Evolutionary conservation across 2,797 vertebrate genomes (phyloP).

Genomic region (Sebastes goodei): DNA sequence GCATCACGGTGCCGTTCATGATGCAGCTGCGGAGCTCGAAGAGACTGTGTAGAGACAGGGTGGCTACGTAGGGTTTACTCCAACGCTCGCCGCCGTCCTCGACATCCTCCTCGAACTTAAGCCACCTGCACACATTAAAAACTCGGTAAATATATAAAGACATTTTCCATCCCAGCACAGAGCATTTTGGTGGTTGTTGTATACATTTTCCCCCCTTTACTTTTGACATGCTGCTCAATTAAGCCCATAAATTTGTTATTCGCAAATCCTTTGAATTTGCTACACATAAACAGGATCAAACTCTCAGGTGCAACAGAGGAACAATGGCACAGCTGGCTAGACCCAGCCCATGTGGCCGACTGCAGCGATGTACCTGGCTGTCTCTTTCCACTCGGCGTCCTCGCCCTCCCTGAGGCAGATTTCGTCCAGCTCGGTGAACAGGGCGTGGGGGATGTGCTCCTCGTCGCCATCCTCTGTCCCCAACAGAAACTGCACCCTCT

Average conservation of each 20-base stretch:
- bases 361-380: conserved; percentile 87
- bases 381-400: conserved; percentile 97
- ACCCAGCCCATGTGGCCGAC: neutral
- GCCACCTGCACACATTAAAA: conserved; percentile 84
- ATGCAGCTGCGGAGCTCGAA: conserved; percentile 98
- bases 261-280: neutral
- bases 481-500: conserved; percentile 97
- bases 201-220: neutral
- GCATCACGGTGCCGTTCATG: conserved; percentile 95
- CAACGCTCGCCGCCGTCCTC: conserved; percentile 98
- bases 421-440: conserved; percentile 98
- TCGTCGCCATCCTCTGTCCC: conserved; percentile 97
- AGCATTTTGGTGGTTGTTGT: neutral
- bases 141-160: neutral
- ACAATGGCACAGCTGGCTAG: neutral
- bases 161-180: neutral
- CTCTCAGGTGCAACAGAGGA: conserved; percentile 13
- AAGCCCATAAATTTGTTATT: accelerated
- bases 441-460: conserved; percentile 97
- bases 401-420: conserved; percentile 96
- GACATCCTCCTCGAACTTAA: conserved; percentile 99
- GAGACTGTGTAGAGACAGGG: conserved; percentile 94
- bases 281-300: neutral
- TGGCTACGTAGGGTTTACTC: conserved; percentile 98
- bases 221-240: neutral